These are phyloP conservation scores for Hassar affinis DNA, from an alignment of 2,113 vertebrate species.

Conservation along the genomic window DNA sequence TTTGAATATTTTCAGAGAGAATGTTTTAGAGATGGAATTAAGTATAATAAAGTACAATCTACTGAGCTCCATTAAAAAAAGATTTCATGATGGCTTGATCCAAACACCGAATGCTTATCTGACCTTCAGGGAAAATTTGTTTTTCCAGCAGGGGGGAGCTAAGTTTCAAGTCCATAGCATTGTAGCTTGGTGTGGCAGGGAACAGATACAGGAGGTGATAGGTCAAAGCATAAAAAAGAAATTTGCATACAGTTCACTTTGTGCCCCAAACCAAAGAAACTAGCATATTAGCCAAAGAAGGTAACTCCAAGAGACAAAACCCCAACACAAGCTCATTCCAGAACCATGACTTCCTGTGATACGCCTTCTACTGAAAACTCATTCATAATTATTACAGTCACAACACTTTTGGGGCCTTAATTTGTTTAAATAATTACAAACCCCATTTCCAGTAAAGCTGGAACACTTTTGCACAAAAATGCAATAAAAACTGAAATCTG, in stretches of 20 bases:
- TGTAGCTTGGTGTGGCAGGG: slow-evolving; percentile 4
- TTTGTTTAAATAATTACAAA: neutral
- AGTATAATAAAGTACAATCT: neutral
- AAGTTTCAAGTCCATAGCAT: slow-evolving; percentile 2
- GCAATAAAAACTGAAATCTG: no score
- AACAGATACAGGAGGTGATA: neutral
- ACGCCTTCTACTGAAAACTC: neutral
- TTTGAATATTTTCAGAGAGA: neutral
- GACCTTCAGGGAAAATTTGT: neutral
- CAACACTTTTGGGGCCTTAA: neutral
- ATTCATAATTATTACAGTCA: neutral
- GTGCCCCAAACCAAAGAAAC: neutral
- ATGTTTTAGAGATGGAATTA: neutral
- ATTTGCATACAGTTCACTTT: slow-evolving; percentile 8
- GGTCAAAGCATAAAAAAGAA: neutral
- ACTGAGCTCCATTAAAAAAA: neutral
- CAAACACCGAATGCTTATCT: neutral
- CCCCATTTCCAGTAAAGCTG: no score
- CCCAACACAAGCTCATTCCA: slow-evolving; percentile 28
- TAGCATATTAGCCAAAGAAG: neutral
- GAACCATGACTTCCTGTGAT: slow-evolving; percentile 17
- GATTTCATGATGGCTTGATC: neutral
- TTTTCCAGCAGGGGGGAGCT: neutral
- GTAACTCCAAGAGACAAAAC: neutral
- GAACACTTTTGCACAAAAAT: no score